Evolutionary conservation across 2,113 vertebrate genomes (phyloP).

Genomic region (Lophotis ruficrista): DNA sequence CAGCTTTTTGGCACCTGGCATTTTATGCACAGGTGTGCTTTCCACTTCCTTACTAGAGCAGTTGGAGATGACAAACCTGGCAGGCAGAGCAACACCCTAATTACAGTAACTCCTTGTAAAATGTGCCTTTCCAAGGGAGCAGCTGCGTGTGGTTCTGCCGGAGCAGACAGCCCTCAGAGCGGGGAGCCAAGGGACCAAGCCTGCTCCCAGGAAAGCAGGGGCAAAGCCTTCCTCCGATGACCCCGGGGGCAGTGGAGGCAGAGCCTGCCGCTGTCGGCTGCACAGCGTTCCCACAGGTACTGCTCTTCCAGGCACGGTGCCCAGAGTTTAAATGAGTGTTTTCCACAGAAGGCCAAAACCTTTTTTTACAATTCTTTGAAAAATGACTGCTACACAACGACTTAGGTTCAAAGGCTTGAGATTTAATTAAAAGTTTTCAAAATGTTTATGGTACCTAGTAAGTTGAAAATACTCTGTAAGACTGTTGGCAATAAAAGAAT

Average conservation of each 20-base stretch:
- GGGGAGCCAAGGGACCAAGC: not conserved
- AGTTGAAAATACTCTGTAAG: conserved; percentile 74
- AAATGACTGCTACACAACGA: not conserved
- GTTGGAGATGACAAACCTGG: not conserved
- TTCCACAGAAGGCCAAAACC: conserved; percentile 32
- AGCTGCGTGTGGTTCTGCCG: conserved; percentile 27
- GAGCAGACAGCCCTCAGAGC: conserved; percentile 59
- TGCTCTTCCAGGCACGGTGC: conserved; percentile 53
- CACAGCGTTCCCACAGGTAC: not conserved
- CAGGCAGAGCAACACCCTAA: not conserved
- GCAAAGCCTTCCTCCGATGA: fast-evolving
- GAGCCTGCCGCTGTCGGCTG: not conserved
- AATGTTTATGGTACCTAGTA: conserved; percentile 73
- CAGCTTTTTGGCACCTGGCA: not conserved
- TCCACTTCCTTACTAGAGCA: not conserved
- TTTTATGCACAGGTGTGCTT: fast-evolving
- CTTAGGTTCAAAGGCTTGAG: conserved; percentile 64
- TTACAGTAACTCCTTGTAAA: conserved; percentile 38
- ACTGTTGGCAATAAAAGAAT: conserved; percentile 84
- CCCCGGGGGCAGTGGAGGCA: fast-evolving
- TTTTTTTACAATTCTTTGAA: not conserved
- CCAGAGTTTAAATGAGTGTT: conserved; percentile 61
- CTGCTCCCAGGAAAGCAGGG: not conserved
- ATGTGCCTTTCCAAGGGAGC: conserved; percentile 74
- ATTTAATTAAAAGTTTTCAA: conserved; percentile 75